A percentile compares a stretch with the other conserved stretches of the same genome.
These are phyloP conservation scores for Buphagus erythrorhynchus DNA, from an alignment of 2,797 vertebrate species.

Conservation along the genomic window DNA sequence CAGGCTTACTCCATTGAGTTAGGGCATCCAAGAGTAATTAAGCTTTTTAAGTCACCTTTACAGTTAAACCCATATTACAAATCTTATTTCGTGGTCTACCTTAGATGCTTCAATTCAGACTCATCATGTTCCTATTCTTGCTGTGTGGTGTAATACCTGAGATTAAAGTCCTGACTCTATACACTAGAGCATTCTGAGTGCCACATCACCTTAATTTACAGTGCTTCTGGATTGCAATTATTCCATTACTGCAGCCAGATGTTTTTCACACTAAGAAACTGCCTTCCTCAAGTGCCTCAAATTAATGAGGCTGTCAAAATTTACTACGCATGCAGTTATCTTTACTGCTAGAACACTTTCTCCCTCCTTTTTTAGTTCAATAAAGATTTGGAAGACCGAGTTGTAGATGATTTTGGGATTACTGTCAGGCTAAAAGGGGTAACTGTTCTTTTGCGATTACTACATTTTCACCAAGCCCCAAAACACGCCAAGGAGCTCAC, in stretches of 20 bases:
- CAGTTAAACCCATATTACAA: neutral
- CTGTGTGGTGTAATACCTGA: neutral
- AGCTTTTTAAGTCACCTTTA: neutral
- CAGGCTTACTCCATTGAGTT: neutral
- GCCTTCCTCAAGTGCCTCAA: neutral
- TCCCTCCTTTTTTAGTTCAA: neutral
- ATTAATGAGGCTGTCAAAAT: neutral
- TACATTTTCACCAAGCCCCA: neutral
- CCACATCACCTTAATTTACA: neutral
- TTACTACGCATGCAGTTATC: neutral
- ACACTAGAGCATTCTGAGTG: neutral
- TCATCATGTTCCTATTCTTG: neutral
- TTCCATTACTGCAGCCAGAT: neutral
- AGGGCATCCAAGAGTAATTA: neutral
- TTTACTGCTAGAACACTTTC: neutral
- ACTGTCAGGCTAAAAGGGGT: fast-evolving
- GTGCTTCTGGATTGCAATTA: neutral
- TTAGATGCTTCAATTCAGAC: neutral
- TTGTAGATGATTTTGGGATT: fast-evolving
- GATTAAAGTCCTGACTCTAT: neutral
- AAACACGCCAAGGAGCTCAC: neutral
- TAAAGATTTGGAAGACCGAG: neutral
- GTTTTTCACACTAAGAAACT: neutral
- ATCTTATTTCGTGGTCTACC: fast-evolving
- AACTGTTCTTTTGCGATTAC: neutral